Evolutionary conservation across 2,797 vertebrate species (phyloP), one percentile per base, ranked within the genome.

Genomic region (Anguilla marmorata): DNA sequence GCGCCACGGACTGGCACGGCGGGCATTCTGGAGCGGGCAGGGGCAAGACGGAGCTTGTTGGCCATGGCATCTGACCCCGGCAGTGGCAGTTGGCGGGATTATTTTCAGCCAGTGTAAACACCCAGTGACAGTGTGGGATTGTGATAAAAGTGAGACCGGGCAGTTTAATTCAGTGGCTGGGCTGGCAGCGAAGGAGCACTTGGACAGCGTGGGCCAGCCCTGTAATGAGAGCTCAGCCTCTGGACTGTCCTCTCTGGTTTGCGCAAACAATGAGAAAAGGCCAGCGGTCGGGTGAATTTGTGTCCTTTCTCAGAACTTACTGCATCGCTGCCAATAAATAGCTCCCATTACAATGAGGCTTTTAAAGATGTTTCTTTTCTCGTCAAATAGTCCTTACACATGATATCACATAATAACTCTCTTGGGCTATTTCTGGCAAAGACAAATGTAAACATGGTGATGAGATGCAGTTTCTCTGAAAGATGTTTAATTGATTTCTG

Each of bases 51-150:
- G 52, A 85, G 90, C 91, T 92, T 93, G 92, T 92, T 89, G 89
- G 72, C 9, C 37, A 74, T 90, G 92, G 93, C 90, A 93, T 92
- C 91, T 89, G 92, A 93, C 90, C 89, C 1, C 50, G 83, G 88
- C 24, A 88, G 89, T 90, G 91, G 92, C 91, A 90, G 92, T 91
- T 93, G 89, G 93, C 88, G 89, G 92, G 87, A 90, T 89, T 48
- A 60, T 87, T 91, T 92, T 92, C 88, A 89, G 85, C 89, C 88
- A 11, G 86, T 0, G 56, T 87, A 90, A 88, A 92, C 91, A 88
- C 89, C 83, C 93, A 91, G 91, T 91, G 92, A 93, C 91, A 92
- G 90, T 87, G 24, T 14, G 89, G 92, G 91, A 91, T 91, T 92
- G 92, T 93, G 91, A 91, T 92, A 90, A 91, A 90, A 91, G 88